Evolutionary conservation across 2,797 vertebrate species (phyloP).

Genomic region (Neomorphus geoffroyi): DNA sequence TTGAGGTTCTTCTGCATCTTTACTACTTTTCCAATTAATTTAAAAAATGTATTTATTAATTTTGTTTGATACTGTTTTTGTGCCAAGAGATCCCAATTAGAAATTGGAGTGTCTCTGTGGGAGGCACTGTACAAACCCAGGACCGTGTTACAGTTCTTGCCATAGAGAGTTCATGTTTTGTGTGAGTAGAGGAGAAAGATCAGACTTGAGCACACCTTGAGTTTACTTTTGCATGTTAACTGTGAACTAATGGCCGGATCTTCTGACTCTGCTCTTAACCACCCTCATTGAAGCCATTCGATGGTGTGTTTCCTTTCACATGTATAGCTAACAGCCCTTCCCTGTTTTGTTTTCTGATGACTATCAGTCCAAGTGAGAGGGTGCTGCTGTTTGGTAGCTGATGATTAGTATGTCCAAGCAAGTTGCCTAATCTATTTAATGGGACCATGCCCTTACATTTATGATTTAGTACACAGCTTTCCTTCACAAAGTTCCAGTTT

Average conservation of each 20-base stretch:
- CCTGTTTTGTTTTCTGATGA: neutral
- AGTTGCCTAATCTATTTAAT: neutral
- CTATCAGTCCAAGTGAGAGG: neutral
- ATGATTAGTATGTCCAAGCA: neutral
- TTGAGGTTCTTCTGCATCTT: neutral
- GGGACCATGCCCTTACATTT: neutral
- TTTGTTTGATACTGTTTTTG: neutral
- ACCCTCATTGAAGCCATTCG: neutral
- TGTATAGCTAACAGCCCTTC: neutral
- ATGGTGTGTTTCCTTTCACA: neutral
- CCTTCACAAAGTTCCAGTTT: neutral
- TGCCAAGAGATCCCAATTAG: neutral
- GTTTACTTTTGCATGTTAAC: neutral
- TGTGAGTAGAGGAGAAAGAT: neutral
- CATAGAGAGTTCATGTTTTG: neutral
- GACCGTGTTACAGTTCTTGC: neutral
- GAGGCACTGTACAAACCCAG: neutral
- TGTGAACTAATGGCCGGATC: neutral
- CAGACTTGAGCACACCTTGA: neutral
- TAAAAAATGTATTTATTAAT: neutral
- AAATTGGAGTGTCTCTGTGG: neutral
- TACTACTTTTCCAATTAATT: neutral
- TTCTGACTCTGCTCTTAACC: neutral
- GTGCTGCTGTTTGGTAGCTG: neutral
- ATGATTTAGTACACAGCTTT: neutral